Conservation (phyloP, 1,140 invertebrate species). For the Drosophila elegans region DNA sequence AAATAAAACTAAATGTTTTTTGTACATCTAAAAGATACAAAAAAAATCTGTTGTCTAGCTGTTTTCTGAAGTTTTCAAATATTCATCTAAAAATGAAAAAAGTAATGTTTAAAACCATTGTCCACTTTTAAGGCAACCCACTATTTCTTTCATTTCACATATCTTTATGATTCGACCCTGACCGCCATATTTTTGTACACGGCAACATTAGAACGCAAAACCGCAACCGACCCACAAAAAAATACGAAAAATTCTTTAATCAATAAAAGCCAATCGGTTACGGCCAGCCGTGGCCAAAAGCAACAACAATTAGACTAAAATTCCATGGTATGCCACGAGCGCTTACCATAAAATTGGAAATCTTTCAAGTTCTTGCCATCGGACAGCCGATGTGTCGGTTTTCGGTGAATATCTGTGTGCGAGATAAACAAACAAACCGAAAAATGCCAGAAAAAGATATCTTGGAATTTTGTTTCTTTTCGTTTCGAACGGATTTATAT, state of each 20-base stretch:
- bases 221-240: slow-evolving; percentile 23
- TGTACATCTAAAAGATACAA: no score
- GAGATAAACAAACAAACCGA: slow-evolving; percentile 70
- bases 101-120: neutral
- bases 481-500: slow-evolving; percentile 61
- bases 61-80: no score
- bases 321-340: slow-evolving; percentile 74
- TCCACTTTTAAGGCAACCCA: neutral
- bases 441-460: slow-evolving; percentile 55
- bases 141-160: slow-evolving; percentile 25
- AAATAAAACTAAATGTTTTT: no score
- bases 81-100: no score
- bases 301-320: slow-evolving; percentile 46
- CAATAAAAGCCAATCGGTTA: slow-evolving; percentile 73
- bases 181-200: slow-evolving; percentile 49
- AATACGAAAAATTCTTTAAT: slow-evolving; percentile 49
- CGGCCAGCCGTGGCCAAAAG: slow-evolving; percentile 34
- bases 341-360: slow-evolving; percentile 79
- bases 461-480: slow-evolving; percentile 66
- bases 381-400: slow-evolving; percentile 21
- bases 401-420: slow-evolving; percentile 25
- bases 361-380: slow-evolving; percentile 70
- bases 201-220: slow-evolving; percentile 50
- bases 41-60: no score
- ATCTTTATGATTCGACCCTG: slow-evolving; percentile 56